Base-by-base conservation (phyloP, 1,140 invertebrate species). In the Zaprionus gabonicus region DNA sequence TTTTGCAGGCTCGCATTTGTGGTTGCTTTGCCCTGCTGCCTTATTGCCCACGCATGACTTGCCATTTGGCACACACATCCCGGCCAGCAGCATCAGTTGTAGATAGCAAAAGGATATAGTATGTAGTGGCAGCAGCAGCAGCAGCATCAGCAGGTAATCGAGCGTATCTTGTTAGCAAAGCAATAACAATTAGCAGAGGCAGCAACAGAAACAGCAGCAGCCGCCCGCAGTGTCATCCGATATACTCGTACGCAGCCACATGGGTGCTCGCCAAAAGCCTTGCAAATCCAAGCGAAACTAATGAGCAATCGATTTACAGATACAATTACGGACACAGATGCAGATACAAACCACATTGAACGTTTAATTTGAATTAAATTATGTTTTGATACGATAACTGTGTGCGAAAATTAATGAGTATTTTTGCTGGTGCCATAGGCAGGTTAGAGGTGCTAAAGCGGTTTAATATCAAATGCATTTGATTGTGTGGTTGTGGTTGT, bases 21-120 rank as follows among this genome's bases (percentile, higher is more conserved):
- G 44, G 44, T 81, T 71, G 31, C 7, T 51, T 41, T n/a, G 41
- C 15, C n/a, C 46, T 67, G 75, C 58, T 66, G 62, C 65, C 78
- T 72, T 79, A 65, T 31, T 56, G 51, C 62, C 53, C 57, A 38
- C 66, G 51, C 60, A 60, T 71, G 60, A 53, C 20, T 66, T 69
- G 20, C 15, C 23, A 55, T 79, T 56, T 12, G 23, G 36, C 6
- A 34, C 59, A 34, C 59, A 64, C 9, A 38, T 34, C 46, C 46
- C 13, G 20, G 20, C 20, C 46, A 49, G 46, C 38, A 41, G 46
- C 38, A 41, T 15, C 38, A 15, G 38, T n/a, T n/a, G 38, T 15
- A 13, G 15, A 15, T n/a, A 4, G 15, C 12, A 41, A n/a, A n/a
- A 7, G 13, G 38, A 13, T 41, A 71, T 41, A 71, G 78, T 66